Conservation (phyloP, 2,113 vertebrate genomes). For the Ploceus nigricollis region DNA sequence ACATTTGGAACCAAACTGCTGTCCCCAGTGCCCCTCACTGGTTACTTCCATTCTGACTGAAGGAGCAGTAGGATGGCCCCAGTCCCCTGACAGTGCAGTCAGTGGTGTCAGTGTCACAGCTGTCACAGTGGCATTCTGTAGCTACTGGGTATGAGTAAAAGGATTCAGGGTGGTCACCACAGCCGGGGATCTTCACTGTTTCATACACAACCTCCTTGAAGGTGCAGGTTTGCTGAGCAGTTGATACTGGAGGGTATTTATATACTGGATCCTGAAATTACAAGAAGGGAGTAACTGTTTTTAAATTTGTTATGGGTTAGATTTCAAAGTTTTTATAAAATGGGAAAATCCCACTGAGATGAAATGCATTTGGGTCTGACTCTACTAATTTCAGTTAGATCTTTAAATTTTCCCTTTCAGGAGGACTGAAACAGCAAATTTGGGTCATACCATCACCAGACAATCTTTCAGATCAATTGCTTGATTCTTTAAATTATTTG, state of each 20-base stretch:
- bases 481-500: not conserved
- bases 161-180: conserved; percentile 71
- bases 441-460: not conserved
- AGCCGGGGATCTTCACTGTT: conserved; percentile 80
- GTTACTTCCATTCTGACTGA: conserved; percentile 57
- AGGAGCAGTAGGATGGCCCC: conserved; percentile 77
- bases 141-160: conserved; percentile 83
- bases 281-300: not conserved
- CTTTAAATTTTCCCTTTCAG: not conserved
- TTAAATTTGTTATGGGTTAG: not conserved
- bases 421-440: not conserved
- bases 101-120: conserved; percentile 75
- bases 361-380: not conserved
- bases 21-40: conserved; percentile 20
- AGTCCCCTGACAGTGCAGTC: conserved; percentile 77
- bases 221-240: conserved; percentile 77
- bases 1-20: not conserved
- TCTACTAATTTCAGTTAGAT: not conserved
- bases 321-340: not conserved
- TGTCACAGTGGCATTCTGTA: conserved; percentile 79
- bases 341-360: not conserved
- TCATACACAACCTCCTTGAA: conserved; percentile 84
- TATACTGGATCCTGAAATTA: conserved; percentile 77
- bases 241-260: conserved; percentile 48
- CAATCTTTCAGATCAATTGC: not conserved